Evolutionary conservation across 30 jellyfish, hydroid and myxozoan species (phyloP), one percentile per base, ranked within the genome.

Genomic region (Cassiopea xamachana): DNA sequence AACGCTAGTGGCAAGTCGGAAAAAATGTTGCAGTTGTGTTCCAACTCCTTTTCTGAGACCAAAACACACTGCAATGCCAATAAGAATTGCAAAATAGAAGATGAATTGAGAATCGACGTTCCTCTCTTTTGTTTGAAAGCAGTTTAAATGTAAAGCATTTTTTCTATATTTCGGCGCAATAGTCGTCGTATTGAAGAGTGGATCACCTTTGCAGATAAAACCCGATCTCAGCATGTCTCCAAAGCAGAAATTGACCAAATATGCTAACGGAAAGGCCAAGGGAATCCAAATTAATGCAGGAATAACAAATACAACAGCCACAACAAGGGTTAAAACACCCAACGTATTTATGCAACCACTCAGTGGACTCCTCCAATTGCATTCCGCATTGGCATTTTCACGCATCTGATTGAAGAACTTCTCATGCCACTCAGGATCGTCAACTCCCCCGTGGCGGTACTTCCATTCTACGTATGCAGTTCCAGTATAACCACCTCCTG

Each of bases 401-500:
- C 98, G 89, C 98, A 92, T 92, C 7, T 86, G 92, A 55, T 92
- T 80, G 92, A 92, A 92, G 82, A 86, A 92, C 84, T 86, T 61
- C 75, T 92, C 98, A 79, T 92, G 98, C 98, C 98, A 92, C 59
- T 60, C 51, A 0, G 98, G 96, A 69, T 92, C 87, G 74, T 92
- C 98, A 18, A 10, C 74, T 12, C 95, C 95, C 43, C 86, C 91
- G 75, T 92, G 70, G 50, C 98, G 91, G 73, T 81, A 81, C 77
- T 92, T 92, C 98, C 98, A 92, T 18, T 92, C 98, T 73, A 92
- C 39, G 81, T 92, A 92, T 16, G 98, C 95, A 27, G 92, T 77
- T 43, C 95, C 98, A 7, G 94, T 86, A 74, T 85, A 92, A 15
- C 98, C 98, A 7, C 98, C 98, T 13, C 98, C 98, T 1, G 98